Evolutionary conservation across 2,797 vertebrate genomes (phyloP).

Genomic region (Anguilla marmorata): DNA sequence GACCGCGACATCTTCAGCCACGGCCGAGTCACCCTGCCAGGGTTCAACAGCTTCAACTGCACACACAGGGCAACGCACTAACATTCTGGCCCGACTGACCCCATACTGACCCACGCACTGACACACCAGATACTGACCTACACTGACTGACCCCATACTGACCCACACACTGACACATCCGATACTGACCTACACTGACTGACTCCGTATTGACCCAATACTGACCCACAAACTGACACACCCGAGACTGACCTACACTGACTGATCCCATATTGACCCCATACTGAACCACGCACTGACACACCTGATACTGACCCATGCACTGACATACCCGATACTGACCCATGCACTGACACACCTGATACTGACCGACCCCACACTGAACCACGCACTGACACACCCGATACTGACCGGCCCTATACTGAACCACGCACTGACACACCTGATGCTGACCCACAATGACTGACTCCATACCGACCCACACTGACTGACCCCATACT

Average conservation of each 20-base stretch:
- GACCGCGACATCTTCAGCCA: constrained; percentile 67
- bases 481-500: not conserved
- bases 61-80: constrained; percentile 36
- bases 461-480: not conserved
- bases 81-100: constrained; percentile 34
- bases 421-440: constrained; percentile 20
- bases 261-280: not conserved
- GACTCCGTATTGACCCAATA: not conserved
- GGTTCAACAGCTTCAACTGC: constrained; percentile 69
- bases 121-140: not conserved
- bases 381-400: not conserved
- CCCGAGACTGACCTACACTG: not conserved
- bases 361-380: too few species aligned
- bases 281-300: not conserved
- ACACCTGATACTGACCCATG: not conserved
- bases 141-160: constrained; percentile 21
- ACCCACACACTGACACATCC: not conserved
- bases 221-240: not conserved
- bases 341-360: too few species aligned
- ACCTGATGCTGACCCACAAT: too few species aligned
- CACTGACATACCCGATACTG: not conserved
- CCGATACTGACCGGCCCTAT: too few species aligned
- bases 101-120: not conserved
- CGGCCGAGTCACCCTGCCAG: constrained; percentile 72
- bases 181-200: too few species aligned